Evolutionary conservation across 2,797 vertebrate species (phyloP), one percentile per base, ranked within the genome.

Genomic region (Parauchenoglanis punctatus): DNA sequence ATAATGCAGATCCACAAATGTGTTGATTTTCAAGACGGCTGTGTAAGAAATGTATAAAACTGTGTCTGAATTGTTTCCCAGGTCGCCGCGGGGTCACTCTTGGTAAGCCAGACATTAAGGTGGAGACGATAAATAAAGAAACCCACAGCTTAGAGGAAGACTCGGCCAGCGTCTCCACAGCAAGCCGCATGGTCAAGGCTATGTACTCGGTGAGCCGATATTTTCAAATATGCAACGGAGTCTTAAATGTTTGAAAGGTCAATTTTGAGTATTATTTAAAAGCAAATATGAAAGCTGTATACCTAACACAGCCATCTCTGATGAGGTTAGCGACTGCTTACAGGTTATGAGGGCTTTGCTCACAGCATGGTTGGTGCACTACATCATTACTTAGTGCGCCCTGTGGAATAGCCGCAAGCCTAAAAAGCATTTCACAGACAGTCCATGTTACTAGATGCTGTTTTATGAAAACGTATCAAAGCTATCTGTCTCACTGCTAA

Each of bases 101-200:
- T 90, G 96, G 98, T 73, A 99, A 99, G 92, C 94, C 98, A 68
- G 98, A 99, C 94, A 98, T 99, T 94, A 98, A 99, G 94, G 98
- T 99, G 92, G 98, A 99, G 93, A 99, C 98, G 0, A 98, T 99
- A 89, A 99, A 98, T 95, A 96, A 98, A 91, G 98, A 99, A 94
- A 97, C 97, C 3, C 96, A 98, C 93, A 97, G 97, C 0, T 94
- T 99, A 89, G 98, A 99, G 86, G 98, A 99, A 84, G 98, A 99
- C 89, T 96, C 97, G 0, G 96, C 96, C 93, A 98, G 97, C 5
- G 94, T 98, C 85, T 98, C 97, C 93, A 99, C 98, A 0, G 98
- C 98, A 3, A 98, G 98, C 0, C 97, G 98, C 0, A 97, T 99
- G 96, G 98, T 99, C 95, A 99, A 99, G 92, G 97, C 97, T 93